A percentile compares a stretch with the other conserved stretches of the same genome.
Conservation (phyloP, 2,797 vertebrate species). For the Spinus olivaceus region DNA sequence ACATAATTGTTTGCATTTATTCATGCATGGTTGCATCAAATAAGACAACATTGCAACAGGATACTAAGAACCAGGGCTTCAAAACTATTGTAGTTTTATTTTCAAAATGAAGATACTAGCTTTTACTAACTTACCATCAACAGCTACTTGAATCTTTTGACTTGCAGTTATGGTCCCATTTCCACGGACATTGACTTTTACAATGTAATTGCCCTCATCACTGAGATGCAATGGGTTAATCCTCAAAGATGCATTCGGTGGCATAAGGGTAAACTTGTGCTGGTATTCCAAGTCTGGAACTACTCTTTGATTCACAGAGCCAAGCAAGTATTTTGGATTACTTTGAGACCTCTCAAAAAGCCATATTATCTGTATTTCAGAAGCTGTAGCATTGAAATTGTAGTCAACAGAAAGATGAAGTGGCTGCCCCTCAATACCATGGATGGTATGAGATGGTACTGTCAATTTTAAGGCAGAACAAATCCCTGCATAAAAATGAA, state of each 20-base stretch:
- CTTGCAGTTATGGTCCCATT: conserved; percentile 75
- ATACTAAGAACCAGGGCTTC: not conserved
- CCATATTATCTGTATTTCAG: conserved; percentile 90
- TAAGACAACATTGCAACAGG: not conserved
- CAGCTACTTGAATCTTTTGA: conserved; percentile 84
- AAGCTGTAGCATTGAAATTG: conserved; percentile 74
- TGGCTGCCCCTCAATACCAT: conserved; percentile 80
- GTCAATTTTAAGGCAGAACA: conserved; percentile 72
- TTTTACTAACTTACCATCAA: conserved; percentile 84
- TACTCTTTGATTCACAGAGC: conserved; percentile 76
- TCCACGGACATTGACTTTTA: conserved; percentile 84
- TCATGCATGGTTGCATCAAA: not conserved
- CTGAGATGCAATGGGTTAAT: conserved; percentile 77
- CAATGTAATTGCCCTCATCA: conserved; percentile 87
- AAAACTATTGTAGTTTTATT: not conserved
- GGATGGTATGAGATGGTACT: conserved; percentile 71
- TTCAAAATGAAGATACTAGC: not conserved
- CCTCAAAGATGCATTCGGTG: conserved; percentile 82
- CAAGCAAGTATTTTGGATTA: conserved; percentile 78
- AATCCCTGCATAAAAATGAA: conserved; percentile 61
- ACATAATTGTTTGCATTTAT: not conserved
- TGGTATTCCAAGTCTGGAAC: conserved; percentile 78
- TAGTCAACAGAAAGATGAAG: conserved; percentile 83
- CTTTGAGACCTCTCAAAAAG: conserved; percentile 77
- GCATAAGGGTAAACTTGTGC: conserved; percentile 78